phyloP scores from a whole-genome alignment of 2,888 invertebrate species.

The Plagodis pulveraria region DNA sequence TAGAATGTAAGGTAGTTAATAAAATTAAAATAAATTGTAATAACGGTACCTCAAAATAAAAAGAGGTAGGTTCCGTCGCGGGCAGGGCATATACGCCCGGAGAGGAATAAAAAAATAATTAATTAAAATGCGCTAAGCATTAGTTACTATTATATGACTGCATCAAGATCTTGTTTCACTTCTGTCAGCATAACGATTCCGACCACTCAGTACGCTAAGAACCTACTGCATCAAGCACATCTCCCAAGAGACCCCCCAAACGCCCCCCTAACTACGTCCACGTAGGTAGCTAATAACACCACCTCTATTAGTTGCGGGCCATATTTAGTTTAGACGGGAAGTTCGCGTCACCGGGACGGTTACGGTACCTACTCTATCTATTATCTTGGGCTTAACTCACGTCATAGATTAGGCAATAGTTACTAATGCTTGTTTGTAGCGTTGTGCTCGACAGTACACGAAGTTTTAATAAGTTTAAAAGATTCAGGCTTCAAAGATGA shows the following conservation, averaged over 20 bases:
- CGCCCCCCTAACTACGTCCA: not conserved
- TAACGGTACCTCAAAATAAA: too few species aligned
- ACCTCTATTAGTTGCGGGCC: conserved; percentile 26
- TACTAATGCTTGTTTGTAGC: not conserved
- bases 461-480: too few species aligned
- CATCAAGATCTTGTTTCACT: not conserved
- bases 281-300: conserved; percentile 13
- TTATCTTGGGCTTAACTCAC: conserved; percentile 23
- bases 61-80: too few species aligned
- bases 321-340: conserved; percentile 21
- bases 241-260: not conserved
- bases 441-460: too few species aligned
- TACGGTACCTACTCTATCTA: conserved; percentile 20
- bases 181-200: not conserved
- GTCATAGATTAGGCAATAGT: not conserved
- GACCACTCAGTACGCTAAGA: not conserved
- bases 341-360: conserved; percentile 15
- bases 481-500: too few species aligned
- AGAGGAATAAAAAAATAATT: too few species aligned
- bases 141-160: too few species aligned
- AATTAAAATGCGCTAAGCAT: too few species aligned
- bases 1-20: too few species aligned
- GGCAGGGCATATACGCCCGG: too few species aligned
- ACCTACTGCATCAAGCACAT: not conserved
- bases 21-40: too few species aligned